phyloP scores from a whole-genome alignment of 2,888 invertebrate species.

The Idaea straminata region DNA sequence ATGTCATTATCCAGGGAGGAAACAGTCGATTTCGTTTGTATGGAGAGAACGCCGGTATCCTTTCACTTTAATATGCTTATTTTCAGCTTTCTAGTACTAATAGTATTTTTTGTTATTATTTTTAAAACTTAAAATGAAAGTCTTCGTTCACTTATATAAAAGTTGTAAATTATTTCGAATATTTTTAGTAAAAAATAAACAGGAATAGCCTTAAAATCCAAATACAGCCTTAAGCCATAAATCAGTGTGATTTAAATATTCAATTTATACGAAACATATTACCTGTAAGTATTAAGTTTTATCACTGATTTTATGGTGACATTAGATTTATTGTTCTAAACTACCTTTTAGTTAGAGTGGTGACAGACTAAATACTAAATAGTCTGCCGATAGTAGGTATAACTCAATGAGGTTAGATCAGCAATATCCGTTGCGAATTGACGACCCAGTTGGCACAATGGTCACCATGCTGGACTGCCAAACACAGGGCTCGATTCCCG shows the following conservation, averaged over 20 bases:
- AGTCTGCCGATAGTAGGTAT: not conserved
- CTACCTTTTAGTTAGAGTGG: not conserved
- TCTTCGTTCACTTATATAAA: too few relatives aligned
- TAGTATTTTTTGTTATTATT: too few relatives aligned
- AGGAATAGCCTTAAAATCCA: not conserved
- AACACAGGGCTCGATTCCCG: too few relatives aligned
- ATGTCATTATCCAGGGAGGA: too few relatives aligned
- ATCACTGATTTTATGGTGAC: slow-evolving; percentile 15
- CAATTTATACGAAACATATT: slow-evolving; percentile 22
- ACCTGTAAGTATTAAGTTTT: slow-evolving; percentile 22
- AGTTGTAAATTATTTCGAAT: not conserved
- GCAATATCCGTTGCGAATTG: not conserved
- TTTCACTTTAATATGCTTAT: too few relatives aligned
- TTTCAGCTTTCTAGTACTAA: too few relatives aligned
- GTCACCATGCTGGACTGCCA: too few relatives aligned
- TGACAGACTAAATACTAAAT: not conserved
- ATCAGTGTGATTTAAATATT: slow-evolving; percentile 17
- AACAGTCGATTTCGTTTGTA: too few relatives aligned
- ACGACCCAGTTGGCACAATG: too few relatives aligned
- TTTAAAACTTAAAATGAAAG: too few relatives aligned
- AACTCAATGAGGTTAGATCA: not conserved
- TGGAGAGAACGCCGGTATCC: too few relatives aligned
- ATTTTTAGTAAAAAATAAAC: not conserved
- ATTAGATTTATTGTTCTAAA: not conserved
- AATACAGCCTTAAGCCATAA: slow-evolving; percentile 5